Conservation (phyloP, 2,888 invertebrate genomes). For the Agonopterix subpropinquella region DNA sequence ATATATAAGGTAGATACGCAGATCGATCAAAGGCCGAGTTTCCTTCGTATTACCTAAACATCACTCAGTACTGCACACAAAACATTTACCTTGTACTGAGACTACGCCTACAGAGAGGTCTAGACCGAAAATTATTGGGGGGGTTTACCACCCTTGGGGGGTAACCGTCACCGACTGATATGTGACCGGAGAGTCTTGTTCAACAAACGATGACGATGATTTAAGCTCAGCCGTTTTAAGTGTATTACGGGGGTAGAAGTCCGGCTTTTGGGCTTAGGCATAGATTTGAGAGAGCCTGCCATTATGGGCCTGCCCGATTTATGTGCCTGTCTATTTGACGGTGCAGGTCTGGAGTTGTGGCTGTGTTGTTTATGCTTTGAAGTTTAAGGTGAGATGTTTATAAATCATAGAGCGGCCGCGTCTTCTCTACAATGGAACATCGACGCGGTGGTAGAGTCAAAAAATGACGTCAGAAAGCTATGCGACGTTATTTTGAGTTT, state of each 20-base stretch:
- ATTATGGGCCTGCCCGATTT: conserved; percentile 61
- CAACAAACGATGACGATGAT: conserved; percentile 77
- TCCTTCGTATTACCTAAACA: conserved; percentile 32
- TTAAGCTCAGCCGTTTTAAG: conserved; percentile 74
- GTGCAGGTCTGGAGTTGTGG: neutral
- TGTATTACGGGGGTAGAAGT: conserved; percentile 72
- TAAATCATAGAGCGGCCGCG: no score
- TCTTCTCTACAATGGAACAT: no score
- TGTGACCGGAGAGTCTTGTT: conserved; percentile 76
- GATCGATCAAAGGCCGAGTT: neutral
- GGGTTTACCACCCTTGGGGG: conserved; percentile 18
- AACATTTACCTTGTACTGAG: conserved; percentile 53
- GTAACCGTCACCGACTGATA: conserved; percentile 61
- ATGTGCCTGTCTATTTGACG: conserved; percentile 49
- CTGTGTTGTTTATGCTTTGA: neutral
- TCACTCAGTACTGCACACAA: conserved; percentile 31
- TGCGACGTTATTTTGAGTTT: no score
- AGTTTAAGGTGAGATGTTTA: no score
- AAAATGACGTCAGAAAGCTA: no score
- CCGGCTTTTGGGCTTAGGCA: conserved; percentile 66
- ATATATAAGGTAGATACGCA: neutral
- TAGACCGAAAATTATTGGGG: conserved; percentile 63
- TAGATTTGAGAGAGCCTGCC: conserved; percentile 68
- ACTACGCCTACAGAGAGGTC: conserved; percentile 59
- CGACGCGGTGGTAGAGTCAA: no score